Evolutionary conservation across 2,113 vertebrate genomes (phyloP).

Genomic region (zebrafish (Danio rerio)): GRCz12tu NC_133178.1:10192501-10193000

Average conservation of each 20-base stretch:
- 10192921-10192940: slow-evolving; percentile 16
- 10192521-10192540: too few species aligned
- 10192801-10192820: slow-evolving; percentile 7
- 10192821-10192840: background rate
- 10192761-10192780: slow-evolving; percentile 19
- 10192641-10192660: background rate
- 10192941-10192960: background rate
- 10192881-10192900: too few species aligned
- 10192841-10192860: slow-evolving; percentile 24
- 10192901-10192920: background rate
- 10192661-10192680: too few species aligned
- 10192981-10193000: too few species aligned
- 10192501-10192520: too few species aligned
- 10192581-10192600: background rate
- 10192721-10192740: background rate
- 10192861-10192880: background rate
- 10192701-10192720: background rate
- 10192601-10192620: background rate
- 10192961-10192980: background rate
- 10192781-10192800: background rate
- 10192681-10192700: background rate
- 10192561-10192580: background rate
- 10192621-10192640: background rate
- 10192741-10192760: slow-evolving; percentile 26
- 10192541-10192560: too few species aligned